Evolutionary conservation across 1,140 invertebrate species (phyloP), one percentile per base, ranked within the genome.

Genomic region (Thaumetopoea pityocampa): DNA sequence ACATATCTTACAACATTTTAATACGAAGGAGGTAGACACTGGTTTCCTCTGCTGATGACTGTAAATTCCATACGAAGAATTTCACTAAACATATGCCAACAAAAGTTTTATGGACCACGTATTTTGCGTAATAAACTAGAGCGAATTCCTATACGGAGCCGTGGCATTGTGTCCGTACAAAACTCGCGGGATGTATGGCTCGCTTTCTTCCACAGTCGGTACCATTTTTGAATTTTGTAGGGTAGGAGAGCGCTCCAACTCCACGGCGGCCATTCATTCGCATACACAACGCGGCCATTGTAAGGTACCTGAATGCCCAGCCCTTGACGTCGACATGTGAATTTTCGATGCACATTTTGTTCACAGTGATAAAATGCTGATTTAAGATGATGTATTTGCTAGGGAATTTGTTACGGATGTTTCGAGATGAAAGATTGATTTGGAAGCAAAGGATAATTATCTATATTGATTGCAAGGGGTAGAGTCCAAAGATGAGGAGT

Each of bases 171-270:
- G 41, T 16, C 33, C 20, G 30, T 16, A 48, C 44, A 42, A 48
- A 46, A 57, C 49, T 43, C 29, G 23, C 49, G 35, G 53, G 52
- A 57, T 52, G 42, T 54, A 49, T 32, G 45, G 35, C 42, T 41
- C 23, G 35, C 40, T 47, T 48, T 54, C 51, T 57, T 52, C 52
- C 35, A 37, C 29, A 46, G 32, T 48, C n/a, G n/a, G n/a, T n/a
- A 45, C 48, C 38, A 47, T 57, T 57, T 51, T 47, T 47, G 44
- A 57, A 57, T 57, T 40, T 56, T 27, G 46, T 46, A 43, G 33
- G 37, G 42, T 28, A 23, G 36, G 34, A 38, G 26, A 28, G 47
- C 34, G 41, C 29, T 9, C 26, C 34, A 11, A 29, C 27, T 5
- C 12, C 27, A 20, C 37, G 8, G 34, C 11, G 37, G 12, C 16